Conservation (phyloP, 2,113 vertebrate genomes). For the Oncorhynchus tshawytscha region DNA sequence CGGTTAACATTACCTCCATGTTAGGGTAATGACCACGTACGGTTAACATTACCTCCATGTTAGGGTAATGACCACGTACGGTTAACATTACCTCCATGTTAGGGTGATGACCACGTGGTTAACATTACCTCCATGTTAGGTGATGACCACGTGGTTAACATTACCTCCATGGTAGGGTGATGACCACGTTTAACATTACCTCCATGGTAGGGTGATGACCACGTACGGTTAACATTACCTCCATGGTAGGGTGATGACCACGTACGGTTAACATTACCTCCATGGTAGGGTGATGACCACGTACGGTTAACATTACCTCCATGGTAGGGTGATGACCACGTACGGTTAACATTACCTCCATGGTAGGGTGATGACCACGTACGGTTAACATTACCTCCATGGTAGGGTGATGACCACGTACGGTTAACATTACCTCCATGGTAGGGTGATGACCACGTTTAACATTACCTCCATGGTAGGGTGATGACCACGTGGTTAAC, state of each 20-base stretch:
- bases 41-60: neutral
- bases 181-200: conserved; percentile 64
- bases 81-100: neutral
- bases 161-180: neutral
- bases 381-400: conserved; percentile 77
- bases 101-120: neutral
- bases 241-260: conserved; percentile 53
- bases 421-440: conserved; percentile 77
- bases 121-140: too few relatives aligned
- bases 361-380: neutral
- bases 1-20: neutral
- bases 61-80: neutral
- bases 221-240: conserved; percentile 69
- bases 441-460: neutral
- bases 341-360: conserved; percentile 77
- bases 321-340: conserved; percentile 38
- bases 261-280: neutral
- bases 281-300: neutral
- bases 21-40: neutral
- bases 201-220: conserved; percentile 63
- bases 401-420: neutral
- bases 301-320: conserved; percentile 73
- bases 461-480: conserved; percentile 77
- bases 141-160: neutral
- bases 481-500: too few relatives aligned